A percentile compares a stretch with the other conserved stretches of the same genome.
phyloP scores from a whole-genome alignment of 1,140 invertebrate species.

The Camponotus pennsylvanicus region DNA sequence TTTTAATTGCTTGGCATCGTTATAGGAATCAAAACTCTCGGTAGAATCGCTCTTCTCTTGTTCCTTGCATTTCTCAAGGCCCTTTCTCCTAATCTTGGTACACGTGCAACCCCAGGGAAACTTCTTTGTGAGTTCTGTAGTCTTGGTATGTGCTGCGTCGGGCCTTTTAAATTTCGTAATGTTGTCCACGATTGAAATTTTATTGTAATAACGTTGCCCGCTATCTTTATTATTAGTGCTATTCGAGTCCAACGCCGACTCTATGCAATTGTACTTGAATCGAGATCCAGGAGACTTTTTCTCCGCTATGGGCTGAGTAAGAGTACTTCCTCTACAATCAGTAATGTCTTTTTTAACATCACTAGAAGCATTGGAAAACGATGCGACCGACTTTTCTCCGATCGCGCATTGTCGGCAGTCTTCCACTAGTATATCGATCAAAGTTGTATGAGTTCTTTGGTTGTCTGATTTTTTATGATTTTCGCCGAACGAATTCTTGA shows the following conservation, averaged over 20 bases:
- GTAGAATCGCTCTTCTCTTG: conserved; percentile 70
- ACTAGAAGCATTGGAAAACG: conserved; percentile 66
- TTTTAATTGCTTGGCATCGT: conserved; percentile 68
- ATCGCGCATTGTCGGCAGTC: conserved; percentile 74
- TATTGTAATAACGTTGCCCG: conserved; percentile 67
- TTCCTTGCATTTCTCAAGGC: conserved; percentile 70
- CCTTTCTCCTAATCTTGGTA: conserved; percentile 68
- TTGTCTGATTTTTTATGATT: conserved; percentile 60
- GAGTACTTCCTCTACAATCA: conserved; percentile 63
- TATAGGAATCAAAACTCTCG: conserved; percentile 66
- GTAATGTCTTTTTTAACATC: conserved; percentile 65
- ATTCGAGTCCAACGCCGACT: conserved; percentile 70
- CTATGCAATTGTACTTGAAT: conserved; percentile 72
- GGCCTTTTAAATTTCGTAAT: conserved; percentile 60
- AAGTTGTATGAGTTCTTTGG: conserved; percentile 64
- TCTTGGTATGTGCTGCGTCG: conserved; percentile 36
- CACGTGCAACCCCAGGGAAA: conserved; percentile 75
- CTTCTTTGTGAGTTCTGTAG: conserved; percentile 63
- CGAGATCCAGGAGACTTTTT: conserved; percentile 69
- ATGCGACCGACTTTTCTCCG: conserved; percentile 62
- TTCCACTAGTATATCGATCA: conserved; percentile 80
- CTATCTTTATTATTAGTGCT: conserved; percentile 72
- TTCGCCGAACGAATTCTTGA: conserved; percentile 67
- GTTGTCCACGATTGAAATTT: conserved; percentile 62
- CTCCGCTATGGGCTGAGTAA: conserved; percentile 63